Evolutionary conservation across 2,113 vertebrate genomes (phyloP).

Genomic region (Tylochromis polylepis): DNA sequence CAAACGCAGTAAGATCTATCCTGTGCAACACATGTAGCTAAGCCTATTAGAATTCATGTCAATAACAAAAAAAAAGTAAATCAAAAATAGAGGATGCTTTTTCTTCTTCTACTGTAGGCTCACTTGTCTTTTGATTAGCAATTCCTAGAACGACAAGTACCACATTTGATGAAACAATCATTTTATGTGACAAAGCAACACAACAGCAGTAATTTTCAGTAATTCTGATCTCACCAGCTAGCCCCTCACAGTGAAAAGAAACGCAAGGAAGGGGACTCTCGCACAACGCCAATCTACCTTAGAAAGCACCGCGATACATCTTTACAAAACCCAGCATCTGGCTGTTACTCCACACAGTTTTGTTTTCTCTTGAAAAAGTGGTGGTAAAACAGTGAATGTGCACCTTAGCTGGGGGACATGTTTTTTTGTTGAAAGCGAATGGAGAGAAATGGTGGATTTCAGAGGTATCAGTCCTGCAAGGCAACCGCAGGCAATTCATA

Average conservation of each 20-base stretch:
- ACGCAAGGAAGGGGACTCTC: neutral
- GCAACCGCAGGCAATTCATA: slow-evolving; percentile 75
- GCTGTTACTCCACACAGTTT: slow-evolving; percentile 68
- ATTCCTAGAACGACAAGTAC: slow-evolving; percentile 17
- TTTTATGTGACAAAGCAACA: slow-evolving; percentile 19
- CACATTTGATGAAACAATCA: slow-evolving; percentile 16
- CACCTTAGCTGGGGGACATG: slow-evolving; percentile 73
- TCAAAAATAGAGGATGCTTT: slow-evolving; percentile 16
- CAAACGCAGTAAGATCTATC: slow-evolving; percentile 21
- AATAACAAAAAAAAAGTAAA: slow-evolving; percentile 14
- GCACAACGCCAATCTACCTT: slow-evolving; percentile 36
- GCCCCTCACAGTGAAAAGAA: slow-evolving; percentile 2
- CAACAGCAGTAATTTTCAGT: slow-evolving; percentile 6
- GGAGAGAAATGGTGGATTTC: slow-evolving; percentile 71
- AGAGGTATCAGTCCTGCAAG: slow-evolving; percentile 75
- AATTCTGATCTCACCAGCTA: slow-evolving; percentile 21
- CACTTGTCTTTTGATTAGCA: slow-evolving; percentile 4
- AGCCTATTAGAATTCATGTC: slow-evolving; percentile 25
- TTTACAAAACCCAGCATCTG: slow-evolving; percentile 67
- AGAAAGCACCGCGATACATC: slow-evolving; percentile 49
- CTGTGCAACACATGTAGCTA: neutral
- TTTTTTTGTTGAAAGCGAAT: slow-evolving; percentile 73
- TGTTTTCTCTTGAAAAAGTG: slow-evolving; percentile 76
- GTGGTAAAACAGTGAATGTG: slow-evolving; percentile 66
- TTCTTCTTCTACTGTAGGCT: neutral